Evolutionary conservation across 2,797 vertebrate genomes (phyloP).

Genomic region (Novumbra hubbsi): DNA sequence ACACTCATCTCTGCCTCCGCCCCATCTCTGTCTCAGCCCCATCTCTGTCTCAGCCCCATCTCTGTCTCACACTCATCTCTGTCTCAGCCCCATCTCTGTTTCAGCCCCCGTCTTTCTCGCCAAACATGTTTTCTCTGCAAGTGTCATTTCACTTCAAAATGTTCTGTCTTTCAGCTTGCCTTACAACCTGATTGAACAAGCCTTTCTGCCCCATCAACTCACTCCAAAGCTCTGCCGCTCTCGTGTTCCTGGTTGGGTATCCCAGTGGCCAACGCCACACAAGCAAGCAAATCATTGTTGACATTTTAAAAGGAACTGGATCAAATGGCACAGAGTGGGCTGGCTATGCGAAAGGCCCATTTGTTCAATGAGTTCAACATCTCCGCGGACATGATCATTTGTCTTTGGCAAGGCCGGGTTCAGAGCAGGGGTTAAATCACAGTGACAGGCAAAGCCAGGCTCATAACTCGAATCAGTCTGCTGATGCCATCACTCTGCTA

Average conservation of each 20-base stretch:
- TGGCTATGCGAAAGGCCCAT: conserved; percentile 55
- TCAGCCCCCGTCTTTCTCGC: conserved; percentile 24
- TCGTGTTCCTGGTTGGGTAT: conserved; percentile 55
- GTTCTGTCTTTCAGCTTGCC: conserved; percentile 37
- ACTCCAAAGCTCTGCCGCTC: conserved; percentile 45
- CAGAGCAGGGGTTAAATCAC: conserved; percentile 67
- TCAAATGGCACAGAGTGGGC: conserved; percentile 66
- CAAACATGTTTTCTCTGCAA: conserved; percentile 9
- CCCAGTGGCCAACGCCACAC: conserved; percentile 53
- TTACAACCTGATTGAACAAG: neutral
- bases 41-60: neutral
- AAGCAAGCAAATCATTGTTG: conserved; percentile 71
- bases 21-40: neutral
- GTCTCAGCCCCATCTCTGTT: conserved; percentile 42
- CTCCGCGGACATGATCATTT: conserved; percentile 66
- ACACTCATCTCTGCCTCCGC: too few species aligned
- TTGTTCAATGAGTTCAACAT: conserved; percentile 69
- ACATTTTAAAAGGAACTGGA: conserved; percentile 75
- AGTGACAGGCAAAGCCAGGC: conserved; percentile 60
- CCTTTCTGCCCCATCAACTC: neutral
- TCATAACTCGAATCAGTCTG: conserved; percentile 57
- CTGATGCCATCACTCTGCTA: conserved; percentile 47
- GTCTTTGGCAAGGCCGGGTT: conserved; percentile 56
- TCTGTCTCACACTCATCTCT: neutral
- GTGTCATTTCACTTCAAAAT: too few species aligned